These are phyloP conservation scores for Drosophila nikananu DNA, from an alignment of 1,140 invertebrate species.

Conservation along the genomic window DNA sequence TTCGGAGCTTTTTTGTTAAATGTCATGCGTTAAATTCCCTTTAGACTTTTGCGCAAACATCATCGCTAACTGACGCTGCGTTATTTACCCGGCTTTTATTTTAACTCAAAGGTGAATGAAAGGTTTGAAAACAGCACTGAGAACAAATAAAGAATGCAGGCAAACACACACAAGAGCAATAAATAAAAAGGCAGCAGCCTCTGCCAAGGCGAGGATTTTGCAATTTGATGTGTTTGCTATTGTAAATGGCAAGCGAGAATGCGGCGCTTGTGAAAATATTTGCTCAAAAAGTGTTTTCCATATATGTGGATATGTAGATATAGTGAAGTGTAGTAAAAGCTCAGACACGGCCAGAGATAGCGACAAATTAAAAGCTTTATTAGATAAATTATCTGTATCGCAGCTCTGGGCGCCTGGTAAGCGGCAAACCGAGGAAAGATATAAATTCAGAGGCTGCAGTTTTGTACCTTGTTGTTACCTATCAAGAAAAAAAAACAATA, in stretches of 20 bases:
- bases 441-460: constrained; percentile 4
- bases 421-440: constrained; percentile 4
- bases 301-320: constrained; percentile 20
- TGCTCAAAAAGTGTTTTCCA: constrained; percentile 22
- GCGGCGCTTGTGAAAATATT: constrained; percentile 59
- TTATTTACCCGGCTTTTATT: constrained; percentile 47
- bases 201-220: constrained; percentile 50
- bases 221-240: constrained; percentile 58
- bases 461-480: background rate
- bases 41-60: constrained; percentile 53
- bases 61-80: constrained; percentile 47
- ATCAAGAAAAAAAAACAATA: background rate
- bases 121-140: constrained; percentile 40
- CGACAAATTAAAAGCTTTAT: constrained; percentile 37
- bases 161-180: constrained; percentile 11
- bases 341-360: constrained; percentile 16
- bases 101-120: constrained; percentile 55
- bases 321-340: constrained; percentile 34
- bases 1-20: constrained; percentile 16
- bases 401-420: constrained; percentile 25
- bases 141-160: constrained; percentile 26
- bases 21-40: constrained; percentile 31
- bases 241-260: constrained; percentile 47
- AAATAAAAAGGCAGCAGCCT: constrained; percentile 20
- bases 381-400: constrained; percentile 18